These are phyloP conservation scores for Meleagris gallopavo DNA, from an alignment of 2,113 vertebrate genomes.

Conservation along the genomic window DNA sequence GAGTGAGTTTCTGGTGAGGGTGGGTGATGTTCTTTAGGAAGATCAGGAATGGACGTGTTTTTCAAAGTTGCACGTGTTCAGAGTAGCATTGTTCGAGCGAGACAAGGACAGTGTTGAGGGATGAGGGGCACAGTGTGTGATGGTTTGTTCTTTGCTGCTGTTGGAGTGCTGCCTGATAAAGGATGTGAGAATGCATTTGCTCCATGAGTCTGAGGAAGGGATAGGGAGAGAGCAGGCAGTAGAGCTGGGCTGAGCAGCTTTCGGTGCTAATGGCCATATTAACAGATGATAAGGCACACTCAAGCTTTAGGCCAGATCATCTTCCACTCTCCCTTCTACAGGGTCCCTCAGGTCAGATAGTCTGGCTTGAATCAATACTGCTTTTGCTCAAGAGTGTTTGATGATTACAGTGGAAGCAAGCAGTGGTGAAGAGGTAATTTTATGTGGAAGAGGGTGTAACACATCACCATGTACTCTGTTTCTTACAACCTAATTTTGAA, in stretches of 20 bases:
- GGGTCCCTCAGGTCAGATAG: not conserved
- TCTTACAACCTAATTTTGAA: not conserved
- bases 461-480: not conserved
- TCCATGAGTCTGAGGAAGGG: not conserved
- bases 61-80: accelerated
- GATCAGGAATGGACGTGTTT: not conserved
- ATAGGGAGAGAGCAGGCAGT: not conserved
- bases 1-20: not conserved
- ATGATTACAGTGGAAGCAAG: not conserved
- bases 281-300: not conserved
- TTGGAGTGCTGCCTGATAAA: not conserved
- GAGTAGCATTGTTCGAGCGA: not conserved
- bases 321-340: not conserved
- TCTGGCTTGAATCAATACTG: not conserved
- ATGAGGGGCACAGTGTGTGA: not conserved
- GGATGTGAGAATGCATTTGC: not conserved
- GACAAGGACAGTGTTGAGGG: not conserved
- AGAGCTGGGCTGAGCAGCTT: not conserved
- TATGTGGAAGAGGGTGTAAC: not conserved
- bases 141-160: not conserved
- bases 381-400: not conserved
- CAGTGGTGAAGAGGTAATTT: not conserved
- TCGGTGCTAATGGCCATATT: not conserved
- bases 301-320: not conserved
- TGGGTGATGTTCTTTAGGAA: not conserved